Evolutionary conservation across 2,797 vertebrate genomes (phyloP).

Genomic region (Micropoecilia bifurca): DNA sequence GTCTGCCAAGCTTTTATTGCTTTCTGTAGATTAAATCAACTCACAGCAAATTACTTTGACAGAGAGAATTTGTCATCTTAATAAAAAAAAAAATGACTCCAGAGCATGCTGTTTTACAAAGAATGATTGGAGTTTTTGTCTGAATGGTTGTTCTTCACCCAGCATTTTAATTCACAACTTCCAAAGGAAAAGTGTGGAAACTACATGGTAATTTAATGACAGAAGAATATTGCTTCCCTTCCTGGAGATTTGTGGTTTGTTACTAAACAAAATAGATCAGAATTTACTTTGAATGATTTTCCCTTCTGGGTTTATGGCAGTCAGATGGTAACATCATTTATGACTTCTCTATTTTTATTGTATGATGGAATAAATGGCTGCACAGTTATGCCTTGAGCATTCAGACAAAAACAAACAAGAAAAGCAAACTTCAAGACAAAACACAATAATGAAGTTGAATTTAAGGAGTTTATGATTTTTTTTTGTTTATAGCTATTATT

Average conservation of each 20-base stretch:
- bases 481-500: background rate
- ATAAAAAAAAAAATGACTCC: constrained; percentile 52
- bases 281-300: background rate
- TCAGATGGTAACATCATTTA: background rate
- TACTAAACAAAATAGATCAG: background rate
- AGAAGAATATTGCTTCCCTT: background rate
- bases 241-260: background rate
- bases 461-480: background rate
- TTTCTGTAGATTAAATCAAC: constrained; percentile 71
- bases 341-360: background rate
- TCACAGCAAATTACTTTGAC: constrained; percentile 51
- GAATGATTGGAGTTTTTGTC: constrained; percentile 38
- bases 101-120: constrained; percentile 49
- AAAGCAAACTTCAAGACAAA: background rate
- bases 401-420: background rate
- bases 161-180: constrained; percentile 25
- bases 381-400: background rate
- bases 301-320: background rate
- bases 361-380: background rate
- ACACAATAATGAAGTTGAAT: background rate
- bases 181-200: constrained; percentile 19
- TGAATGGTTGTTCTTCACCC: constrained; percentile 23
- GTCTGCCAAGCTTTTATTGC: constrained; percentile 68
- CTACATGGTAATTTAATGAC: background rate
- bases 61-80: constrained; percentile 54